A percentile compares a stretch with the other conserved stretches of the same genome.
Evolutionary conservation across 2,113 vertebrate genomes (phyloP).

Genomic region (Ellobius talpinus): DNA sequence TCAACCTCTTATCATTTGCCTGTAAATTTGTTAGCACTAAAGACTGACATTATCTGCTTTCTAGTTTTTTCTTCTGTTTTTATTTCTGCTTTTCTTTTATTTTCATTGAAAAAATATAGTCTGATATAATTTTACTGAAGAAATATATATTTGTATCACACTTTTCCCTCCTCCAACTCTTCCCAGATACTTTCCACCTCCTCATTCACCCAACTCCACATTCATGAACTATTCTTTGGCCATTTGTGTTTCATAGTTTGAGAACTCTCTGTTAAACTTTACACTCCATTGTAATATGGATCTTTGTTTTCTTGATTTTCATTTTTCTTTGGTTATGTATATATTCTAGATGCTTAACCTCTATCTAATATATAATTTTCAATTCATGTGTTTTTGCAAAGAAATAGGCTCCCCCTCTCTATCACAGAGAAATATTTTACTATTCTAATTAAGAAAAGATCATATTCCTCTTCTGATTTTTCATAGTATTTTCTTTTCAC

Average conservation of each 20-base stretch:
- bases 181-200: not conserved
- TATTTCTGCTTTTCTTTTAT: not conserved
- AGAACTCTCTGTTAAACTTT: not conserved
- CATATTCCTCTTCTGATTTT: not conserved
- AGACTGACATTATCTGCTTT: not conserved
- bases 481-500: not conserved
- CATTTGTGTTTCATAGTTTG: not conserved
- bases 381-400: not conserved
- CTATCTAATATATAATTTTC: not conserved
- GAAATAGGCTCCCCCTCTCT: not conserved
- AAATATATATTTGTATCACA: not conserved
- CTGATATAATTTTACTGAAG: not conserved
- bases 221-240: not conserved
- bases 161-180: not conserved
- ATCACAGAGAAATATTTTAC: not conserved
- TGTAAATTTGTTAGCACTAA: not conserved
- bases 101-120: not conserved
- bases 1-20: not conserved
- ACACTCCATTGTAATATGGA: not conserved
- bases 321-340: not conserved
- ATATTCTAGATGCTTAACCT: not conserved
- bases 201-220: not conserved
- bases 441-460: not conserved
- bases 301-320: not conserved
- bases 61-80: not conserved